phyloP scores from a whole-genome alignment of 2,113 vertebrate genomes.

The Polypterus senegalus region DNA sequence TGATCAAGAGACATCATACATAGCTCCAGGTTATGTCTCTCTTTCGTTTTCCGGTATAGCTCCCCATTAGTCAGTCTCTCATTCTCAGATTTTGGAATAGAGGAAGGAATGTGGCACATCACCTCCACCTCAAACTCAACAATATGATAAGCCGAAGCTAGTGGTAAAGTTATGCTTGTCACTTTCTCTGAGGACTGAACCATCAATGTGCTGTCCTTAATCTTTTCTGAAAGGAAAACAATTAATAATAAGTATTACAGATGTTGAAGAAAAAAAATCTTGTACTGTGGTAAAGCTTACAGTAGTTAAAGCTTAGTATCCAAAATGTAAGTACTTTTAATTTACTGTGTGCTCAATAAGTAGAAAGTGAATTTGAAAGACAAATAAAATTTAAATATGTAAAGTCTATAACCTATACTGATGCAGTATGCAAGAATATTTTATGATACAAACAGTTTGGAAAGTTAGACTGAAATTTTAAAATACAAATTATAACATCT shows the following conservation, averaged over 20 bases:
- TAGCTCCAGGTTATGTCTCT: constrained; percentile 53
- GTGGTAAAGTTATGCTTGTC: constrained; percentile 78
- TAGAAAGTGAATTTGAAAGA: too few species aligned
- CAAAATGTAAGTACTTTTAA: neutral
- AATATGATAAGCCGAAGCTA: constrained; percentile 72
- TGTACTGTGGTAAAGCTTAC: neutral
- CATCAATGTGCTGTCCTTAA: constrained; percentile 51
- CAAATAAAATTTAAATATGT: too few species aligned
- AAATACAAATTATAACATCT: too few species aligned
- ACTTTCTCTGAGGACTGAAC: constrained; percentile 88
- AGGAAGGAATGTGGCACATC: constrained; percentile 69
- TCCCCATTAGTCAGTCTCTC: constrained; percentile 57
- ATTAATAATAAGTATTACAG: neutral
- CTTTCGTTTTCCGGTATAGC: constrained; percentile 48
- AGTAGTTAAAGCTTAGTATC: neutral
- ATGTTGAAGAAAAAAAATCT: neutral
- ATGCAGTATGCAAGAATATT: too few species aligned
- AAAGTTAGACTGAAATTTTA: too few species aligned
- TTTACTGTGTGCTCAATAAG: neutral
- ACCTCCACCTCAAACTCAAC: constrained; percentile 88
- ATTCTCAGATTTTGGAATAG: constrained; percentile 37
- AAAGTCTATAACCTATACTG: too few species aligned
- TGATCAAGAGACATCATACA: constrained; percentile 74
- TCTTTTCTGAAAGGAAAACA: constrained; percentile 45
- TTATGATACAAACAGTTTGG: too few species aligned